Evolutionary conservation across 2,113 vertebrate species (phyloP).

Genomic region (Tapirus terrestris): DNA sequence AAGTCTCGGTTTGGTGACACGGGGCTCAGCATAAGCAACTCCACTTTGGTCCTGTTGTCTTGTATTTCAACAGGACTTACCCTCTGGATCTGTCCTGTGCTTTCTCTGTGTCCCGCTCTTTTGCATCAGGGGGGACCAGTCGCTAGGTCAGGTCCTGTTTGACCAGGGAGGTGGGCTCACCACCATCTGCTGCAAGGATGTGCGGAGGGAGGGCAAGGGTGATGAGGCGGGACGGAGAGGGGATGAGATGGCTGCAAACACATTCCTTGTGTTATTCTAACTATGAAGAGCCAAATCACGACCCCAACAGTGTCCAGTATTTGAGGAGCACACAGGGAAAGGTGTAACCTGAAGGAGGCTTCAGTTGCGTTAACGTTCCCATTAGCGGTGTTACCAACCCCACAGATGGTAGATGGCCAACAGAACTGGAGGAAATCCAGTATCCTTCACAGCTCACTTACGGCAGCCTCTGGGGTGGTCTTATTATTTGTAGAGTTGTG

Average conservation of each 20-base stretch:
- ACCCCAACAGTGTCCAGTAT: background rate
- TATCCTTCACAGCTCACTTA: constrained; percentile 74
- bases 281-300: background rate
- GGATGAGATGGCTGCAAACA: background rate
- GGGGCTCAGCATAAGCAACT: background rate
- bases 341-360: background rate
- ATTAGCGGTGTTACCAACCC: constrained; percentile 65
- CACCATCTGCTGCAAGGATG: background rate
- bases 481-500: constrained; percentile 58
- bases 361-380: constrained; percentile 57
- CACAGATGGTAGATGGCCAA: constrained; percentile 76
- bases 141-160: background rate
- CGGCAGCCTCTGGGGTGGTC: constrained; percentile 18
- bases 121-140: background rate
- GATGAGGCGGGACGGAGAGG: accelerated
- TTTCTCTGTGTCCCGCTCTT: background rate
- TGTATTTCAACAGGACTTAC: background rate
- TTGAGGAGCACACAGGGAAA: constrained; percentile 34
- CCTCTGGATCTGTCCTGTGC: too few relatives aligned
- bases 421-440: constrained; percentile 74
- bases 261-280: background rate
- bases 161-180: background rate
- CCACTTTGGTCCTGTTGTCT: background rate
- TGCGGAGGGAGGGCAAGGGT: too few relatives aligned
- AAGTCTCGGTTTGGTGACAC: background rate